Percentiles rank a stretch among this genome's conserved stretches.
Conservation (phyloP, 2,888 invertebrate genomes). For the Hermaeophaga mercurialis region DNA sequence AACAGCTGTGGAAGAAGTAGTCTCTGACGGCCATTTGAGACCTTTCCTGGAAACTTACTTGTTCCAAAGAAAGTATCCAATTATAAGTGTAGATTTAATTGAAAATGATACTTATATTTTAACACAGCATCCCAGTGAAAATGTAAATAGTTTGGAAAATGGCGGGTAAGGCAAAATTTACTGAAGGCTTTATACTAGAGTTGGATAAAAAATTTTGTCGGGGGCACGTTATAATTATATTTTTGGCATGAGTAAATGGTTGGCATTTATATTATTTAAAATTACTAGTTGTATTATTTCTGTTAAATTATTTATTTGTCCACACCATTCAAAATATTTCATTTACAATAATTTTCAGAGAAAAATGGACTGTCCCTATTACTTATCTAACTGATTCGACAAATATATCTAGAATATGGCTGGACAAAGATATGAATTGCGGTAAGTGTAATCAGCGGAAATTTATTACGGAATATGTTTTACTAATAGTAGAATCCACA, state of each 20-base stretch:
- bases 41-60: constrained; percentile 83
- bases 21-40: constrained; percentile 60
- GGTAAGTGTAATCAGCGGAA: constrained; percentile 54
- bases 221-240: too few species aligned
- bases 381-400: constrained; percentile 65
- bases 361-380: constrained; percentile 84
- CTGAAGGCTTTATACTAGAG: too few species aligned
- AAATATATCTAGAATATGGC: constrained; percentile 39
- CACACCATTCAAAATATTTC: background rate
- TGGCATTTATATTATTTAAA: too few species aligned
- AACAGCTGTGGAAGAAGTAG: constrained; percentile 63
- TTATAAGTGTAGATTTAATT: constrained; percentile 64
- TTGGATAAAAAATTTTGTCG: too few species aligned
- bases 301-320: background rate
- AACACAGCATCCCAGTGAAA: constrained; percentile 73
- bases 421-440: constrained; percentile 56
- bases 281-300: constrained; percentile 37
- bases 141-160: constrained; percentile 57
- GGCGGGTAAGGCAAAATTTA: constrained; percentile 52
- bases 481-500: too few species aligned
- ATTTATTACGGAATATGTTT: too few species aligned
- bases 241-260: too few species aligned
- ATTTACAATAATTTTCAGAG: constrained; percentile 2
- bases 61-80: constrained; percentile 81
- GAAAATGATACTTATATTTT: constrained; percentile 60